These are phyloP conservation scores for Daboia siamensis DNA, from an alignment of 2,113 vertebrate species.

Conservation along the genomic window DNA sequence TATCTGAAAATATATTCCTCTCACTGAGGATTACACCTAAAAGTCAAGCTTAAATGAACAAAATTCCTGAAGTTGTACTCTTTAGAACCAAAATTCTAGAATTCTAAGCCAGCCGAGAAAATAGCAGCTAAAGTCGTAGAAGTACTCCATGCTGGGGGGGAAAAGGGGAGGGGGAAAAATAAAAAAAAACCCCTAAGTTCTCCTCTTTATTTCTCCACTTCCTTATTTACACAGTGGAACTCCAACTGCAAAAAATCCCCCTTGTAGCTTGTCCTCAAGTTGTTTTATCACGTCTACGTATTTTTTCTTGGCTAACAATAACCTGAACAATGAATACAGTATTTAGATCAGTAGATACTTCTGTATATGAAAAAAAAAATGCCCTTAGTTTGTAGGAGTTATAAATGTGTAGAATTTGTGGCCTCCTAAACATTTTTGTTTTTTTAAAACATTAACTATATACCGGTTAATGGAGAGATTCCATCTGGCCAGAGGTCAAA, in stretches of 20 bases:
- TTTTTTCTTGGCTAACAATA: neutral
- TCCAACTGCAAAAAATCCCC: neutral
- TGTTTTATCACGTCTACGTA: neutral
- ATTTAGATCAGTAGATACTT: neutral
- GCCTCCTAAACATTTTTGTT: neutral
- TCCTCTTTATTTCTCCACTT: neutral
- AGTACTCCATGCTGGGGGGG: neutral
- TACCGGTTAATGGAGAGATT: neutral
- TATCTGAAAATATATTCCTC: neutral
- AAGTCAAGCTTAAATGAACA: neutral
- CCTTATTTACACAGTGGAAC: neutral
- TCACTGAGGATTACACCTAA: neutral
- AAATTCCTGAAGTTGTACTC: neutral
- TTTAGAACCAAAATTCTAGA: neutral
- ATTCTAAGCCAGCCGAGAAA: neutral
- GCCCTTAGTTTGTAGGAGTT: neutral
- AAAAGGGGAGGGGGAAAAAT: neutral
- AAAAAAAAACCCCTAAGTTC: neutral
- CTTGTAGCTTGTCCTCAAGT: neutral
- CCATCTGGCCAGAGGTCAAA: neutral
- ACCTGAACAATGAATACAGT: neutral
- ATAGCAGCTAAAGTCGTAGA: neutral
- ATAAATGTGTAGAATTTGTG: neutral
- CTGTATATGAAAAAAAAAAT: neutral
- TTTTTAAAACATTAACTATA: neutral